Evolutionary conservation across 2,888 invertebrate genomes (phyloP).

Genomic region (Cynaeus angustus): DNA sequence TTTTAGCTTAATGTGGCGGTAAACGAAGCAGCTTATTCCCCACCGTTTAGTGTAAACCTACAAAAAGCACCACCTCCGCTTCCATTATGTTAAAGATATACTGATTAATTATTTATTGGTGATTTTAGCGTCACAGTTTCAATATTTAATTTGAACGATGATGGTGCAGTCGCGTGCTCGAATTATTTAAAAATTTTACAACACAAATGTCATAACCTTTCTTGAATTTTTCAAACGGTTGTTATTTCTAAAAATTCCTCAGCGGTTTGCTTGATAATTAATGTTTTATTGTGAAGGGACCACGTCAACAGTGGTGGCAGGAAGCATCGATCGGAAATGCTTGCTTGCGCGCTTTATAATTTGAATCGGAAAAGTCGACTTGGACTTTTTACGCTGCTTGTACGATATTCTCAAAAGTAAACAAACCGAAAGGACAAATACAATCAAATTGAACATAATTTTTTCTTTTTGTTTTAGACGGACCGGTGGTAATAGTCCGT

Average conservation of each 20-base stretch:
- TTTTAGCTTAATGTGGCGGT: slow-evolving; percentile 44
- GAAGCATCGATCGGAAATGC: slow-evolving; percentile 15
- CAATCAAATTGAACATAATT: too few species aligned
- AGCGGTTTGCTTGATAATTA: slow-evolving; percentile 12
- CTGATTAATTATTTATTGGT: slow-evolving; percentile 27
- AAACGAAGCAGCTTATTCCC: slow-evolving; percentile 33
- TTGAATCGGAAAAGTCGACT: too few species aligned
- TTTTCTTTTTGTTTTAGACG: slow-evolving; percentile 56
- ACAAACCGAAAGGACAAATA: too few species aligned
- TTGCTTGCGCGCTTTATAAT: not conserved
- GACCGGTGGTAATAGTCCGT: slow-evolving; percentile 82
- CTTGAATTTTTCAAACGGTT: slow-evolving; percentile 11
- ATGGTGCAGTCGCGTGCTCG: slow-evolving; percentile 18
- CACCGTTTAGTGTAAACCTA: slow-evolving; percentile 1
- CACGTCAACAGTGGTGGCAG: slow-evolving; percentile 1
- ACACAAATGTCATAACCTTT: slow-evolving; percentile 11
- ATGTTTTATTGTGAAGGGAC: slow-evolving; percentile 11
- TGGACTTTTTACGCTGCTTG: not conserved
- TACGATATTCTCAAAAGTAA: not conserved
- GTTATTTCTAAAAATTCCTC: slow-evolving; percentile 22
- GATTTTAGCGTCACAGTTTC: slow-evolving; percentile 1
- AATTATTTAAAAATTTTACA: slow-evolving; percentile 16
- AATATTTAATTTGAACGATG: slow-evolving; percentile 14
- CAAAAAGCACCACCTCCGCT: slow-evolving; percentile 15
- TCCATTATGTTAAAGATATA: slow-evolving; percentile 23